phyloP scores from a whole-genome alignment of 1,140 invertebrate genomes.

The Drosophila nikananu region DNA sequence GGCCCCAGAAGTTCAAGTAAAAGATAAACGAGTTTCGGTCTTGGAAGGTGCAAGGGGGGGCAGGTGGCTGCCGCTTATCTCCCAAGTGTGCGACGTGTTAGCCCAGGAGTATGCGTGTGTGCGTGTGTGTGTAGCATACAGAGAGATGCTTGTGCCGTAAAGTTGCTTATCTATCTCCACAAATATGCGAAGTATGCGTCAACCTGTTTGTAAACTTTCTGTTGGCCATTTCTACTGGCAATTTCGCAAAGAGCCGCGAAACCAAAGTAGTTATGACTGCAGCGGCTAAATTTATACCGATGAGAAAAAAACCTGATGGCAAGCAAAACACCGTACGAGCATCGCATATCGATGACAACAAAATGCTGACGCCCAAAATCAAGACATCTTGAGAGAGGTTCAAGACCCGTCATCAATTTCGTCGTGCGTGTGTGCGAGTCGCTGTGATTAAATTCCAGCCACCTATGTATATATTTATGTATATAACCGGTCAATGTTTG shows the following conservation, averaged over 20 bases:
- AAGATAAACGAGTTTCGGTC: conserved; percentile 60
- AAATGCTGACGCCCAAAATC: conserved; percentile 45
- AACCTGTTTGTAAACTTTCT: conserved; percentile 83
- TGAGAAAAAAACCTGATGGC: conserved; percentile 43
- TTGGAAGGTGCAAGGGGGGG: background rate
- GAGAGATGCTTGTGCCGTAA: conserved; percentile 28
- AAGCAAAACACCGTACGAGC: conserved; percentile 29
- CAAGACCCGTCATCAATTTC: conserved; percentile 26
- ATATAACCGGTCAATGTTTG: conserved; percentile 27
- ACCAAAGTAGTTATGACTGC: conserved; percentile 20
- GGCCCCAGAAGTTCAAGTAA: conserved; percentile 48
- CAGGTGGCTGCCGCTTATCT: conserved; percentile 35
- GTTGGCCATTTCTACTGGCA: conserved; percentile 70
- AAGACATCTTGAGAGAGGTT: conserved; percentile 11
- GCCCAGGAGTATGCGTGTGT: conserved; percentile 20
- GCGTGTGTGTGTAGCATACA: conserved; percentile 19
- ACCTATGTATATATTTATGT: conserved; percentile 1
- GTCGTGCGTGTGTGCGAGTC: background rate
- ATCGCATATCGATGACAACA: conserved; percentile 32
- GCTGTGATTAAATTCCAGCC: conserved; percentile 23
- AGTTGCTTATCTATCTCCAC: conserved; percentile 74
- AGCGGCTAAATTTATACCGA: conserved; percentile 40
- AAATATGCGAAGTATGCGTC: conserved; percentile 83
- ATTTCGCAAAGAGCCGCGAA: conserved; percentile 37
- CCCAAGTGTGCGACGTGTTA: conserved; percentile 37